phyloP scores from a whole-genome alignment of 2,797 vertebrate genomes.

The Enteromius thamalakanensis region DNA sequence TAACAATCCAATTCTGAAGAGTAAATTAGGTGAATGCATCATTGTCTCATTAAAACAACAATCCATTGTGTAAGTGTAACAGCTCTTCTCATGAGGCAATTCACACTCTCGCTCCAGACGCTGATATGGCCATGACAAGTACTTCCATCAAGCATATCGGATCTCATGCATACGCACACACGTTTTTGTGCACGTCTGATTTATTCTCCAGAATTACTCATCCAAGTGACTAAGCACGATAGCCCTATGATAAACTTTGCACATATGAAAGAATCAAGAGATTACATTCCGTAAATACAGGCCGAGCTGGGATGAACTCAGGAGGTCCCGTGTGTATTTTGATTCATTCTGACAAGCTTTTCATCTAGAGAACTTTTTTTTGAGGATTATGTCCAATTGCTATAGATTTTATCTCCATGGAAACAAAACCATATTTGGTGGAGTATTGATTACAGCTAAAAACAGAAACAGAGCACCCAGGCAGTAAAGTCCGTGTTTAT shows the following conservation, averaged over 20 bases:
- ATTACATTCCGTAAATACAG: slow-evolving; percentile 41
- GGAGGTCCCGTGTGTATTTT: slow-evolving; percentile 24
- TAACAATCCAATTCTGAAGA: slow-evolving; percentile 38
- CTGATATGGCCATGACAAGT: background rate
- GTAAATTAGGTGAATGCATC: slow-evolving; percentile 59
- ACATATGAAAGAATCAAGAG: slow-evolving; percentile 27
- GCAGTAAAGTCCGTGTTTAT: slow-evolving; percentile 56
- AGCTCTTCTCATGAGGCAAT: slow-evolving; percentile 48
- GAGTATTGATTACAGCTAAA: slow-evolving; percentile 43
- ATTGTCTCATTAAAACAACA: slow-evolving; percentile 62
- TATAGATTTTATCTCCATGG: slow-evolving; percentile 46
- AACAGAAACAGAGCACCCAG: slow-evolving; percentile 34
- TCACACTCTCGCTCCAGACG: slow-evolving; percentile 41
- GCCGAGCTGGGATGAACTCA: slow-evolving; percentile 55
- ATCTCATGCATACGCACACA: background rate
- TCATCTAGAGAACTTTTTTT: slow-evolving; percentile 25
- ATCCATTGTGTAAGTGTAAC: slow-evolving; percentile 56
- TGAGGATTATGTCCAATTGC: slow-evolving; percentile 33
- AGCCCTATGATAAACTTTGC: slow-evolving; percentile 33
- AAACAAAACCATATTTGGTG: slow-evolving; percentile 46
- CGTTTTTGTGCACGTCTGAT: background rate
- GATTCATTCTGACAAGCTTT: slow-evolving; percentile 27
- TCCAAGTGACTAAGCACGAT: slow-evolving; percentile 2
- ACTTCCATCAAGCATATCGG: background rate
- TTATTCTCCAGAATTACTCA: background rate